Base-by-base conservation (phyloP, 2,113 vertebrate genomes). In the Nerophis lumbriciformis region DNA sequence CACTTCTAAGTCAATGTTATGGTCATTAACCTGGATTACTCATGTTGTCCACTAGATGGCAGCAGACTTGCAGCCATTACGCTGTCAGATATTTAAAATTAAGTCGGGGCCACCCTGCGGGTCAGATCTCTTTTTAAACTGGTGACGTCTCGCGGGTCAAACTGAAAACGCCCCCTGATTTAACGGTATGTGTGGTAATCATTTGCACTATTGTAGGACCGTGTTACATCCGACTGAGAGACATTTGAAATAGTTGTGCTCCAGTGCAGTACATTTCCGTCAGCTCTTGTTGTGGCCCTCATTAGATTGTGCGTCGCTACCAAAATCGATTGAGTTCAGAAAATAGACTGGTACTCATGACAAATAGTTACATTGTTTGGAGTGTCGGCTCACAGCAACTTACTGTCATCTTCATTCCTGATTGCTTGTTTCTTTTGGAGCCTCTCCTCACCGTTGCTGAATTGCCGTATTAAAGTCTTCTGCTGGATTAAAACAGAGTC, bases 381-480 rank as follows among this genome's bases (percentile, higher is more conserved):
- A 44, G 9, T 15, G 35, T 6, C 5, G 10, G 1, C 19, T 19
- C n/a, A 58, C 15, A 42, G 8, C 2, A 15, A 74, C 92, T 91
- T 79, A 98, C 96, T 91, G 88, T 99, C 96, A 56, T 99, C 96
- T 0, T 91, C 93, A 77, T 93, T 94, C 45, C 92, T 91, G 72
- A 99, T 94, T 4, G 95, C 93, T 66, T 96, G 96, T 44, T 94
- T 94, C 79, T 96, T 98, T 84, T 95, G 94, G 53, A 94, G 84
- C 70, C 93, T 90, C 59, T 99, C 96, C 45, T 99, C 96, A 4
- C 91, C 90, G 0, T 93, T 90, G 84, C 94, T 98, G 82, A 98
- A 99, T 68, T 98, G 93, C 68, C 96, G 90, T 82, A 99, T 85
- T 55, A 99, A 91, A 63, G 94, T 92, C 90, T 95, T 99, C 91